A percentile compares a stretch with the other conserved stretches of the same genome.
These are phyloP conservation scores for Euthynnus affinis DNA, from an alignment of 2,797 vertebrate genomes.

Conservation along the genomic window DNA sequence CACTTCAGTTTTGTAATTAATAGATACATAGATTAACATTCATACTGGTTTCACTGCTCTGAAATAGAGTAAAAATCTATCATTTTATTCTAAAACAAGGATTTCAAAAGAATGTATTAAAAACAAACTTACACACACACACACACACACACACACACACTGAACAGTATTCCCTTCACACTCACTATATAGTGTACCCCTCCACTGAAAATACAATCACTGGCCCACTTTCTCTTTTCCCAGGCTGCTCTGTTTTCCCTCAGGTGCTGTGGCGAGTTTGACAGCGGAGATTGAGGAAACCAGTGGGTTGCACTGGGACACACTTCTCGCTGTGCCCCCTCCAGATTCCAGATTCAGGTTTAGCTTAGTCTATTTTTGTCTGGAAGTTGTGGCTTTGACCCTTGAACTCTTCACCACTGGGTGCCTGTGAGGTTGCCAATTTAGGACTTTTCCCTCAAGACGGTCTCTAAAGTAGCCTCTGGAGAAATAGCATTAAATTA, in stretches of 20 bases:
- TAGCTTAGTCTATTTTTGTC: constrained; percentile 52
- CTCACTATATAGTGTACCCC: constrained; percentile 7
- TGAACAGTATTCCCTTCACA: constrained; percentile 21
- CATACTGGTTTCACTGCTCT: not conserved
- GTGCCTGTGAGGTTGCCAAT: constrained; percentile 28
- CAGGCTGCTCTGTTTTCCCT: constrained; percentile 77
- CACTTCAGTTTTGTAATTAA: not conserved
- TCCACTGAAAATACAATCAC: constrained; percentile 41
- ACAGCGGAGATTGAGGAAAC: constrained; percentile 70
- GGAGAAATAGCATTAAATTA: constrained; percentile 25
- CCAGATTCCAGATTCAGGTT: constrained; percentile 43
- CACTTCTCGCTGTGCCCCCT: constrained; percentile 17
- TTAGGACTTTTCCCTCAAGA: constrained; percentile 14
- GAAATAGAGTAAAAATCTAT: not conserved
- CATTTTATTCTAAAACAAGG: not conserved
- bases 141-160: not conserved
- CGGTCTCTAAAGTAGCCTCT: constrained; percentile 14
- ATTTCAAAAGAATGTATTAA: constrained; percentile 18
- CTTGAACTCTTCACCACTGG: constrained; percentile 42
- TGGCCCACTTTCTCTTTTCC: constrained; percentile 68
- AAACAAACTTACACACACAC: constrained; percentile 9
- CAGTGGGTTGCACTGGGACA: constrained; percentile 30
- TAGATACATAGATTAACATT: not conserved
- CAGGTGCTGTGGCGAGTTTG: constrained; percentile 63
- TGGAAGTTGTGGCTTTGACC: constrained; percentile 58